These are phyloP conservation scores for Phallusia fumigata DNA, from an alignment of 23 tunicate genomes.

Conservation along the genomic window DNA sequence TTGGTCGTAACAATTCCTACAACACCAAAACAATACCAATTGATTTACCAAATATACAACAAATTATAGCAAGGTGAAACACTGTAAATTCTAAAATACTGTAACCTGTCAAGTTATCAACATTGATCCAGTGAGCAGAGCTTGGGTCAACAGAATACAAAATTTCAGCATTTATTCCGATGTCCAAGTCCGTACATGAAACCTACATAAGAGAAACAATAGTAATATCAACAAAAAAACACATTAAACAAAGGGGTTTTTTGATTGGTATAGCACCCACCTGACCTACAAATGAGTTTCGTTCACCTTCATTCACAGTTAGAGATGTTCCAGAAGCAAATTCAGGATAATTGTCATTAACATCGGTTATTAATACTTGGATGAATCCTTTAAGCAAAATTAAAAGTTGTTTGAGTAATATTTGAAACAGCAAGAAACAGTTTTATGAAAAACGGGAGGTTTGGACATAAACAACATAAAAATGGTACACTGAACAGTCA, in stretches of 20 bases:
- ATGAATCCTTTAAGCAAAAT: not conserved
- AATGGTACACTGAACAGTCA: too few species aligned
- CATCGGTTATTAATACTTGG: conserved; percentile 17
- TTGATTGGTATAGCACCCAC: too few species aligned
- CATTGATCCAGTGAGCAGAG: not conserved
- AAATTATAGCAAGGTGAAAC: too few species aligned
- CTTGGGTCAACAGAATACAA: not conserved
- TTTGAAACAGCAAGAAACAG: too few species aligned
- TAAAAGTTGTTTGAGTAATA: too few species aligned
- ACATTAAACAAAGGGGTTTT: not conserved
- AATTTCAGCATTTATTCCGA: not conserved
- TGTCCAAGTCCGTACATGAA: not conserved
- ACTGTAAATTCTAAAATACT: too few species aligned
- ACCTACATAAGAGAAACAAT: not conserved
- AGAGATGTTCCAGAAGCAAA: conserved; percentile 12
- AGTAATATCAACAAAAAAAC: not conserved
- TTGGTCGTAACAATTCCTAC: conserved; percentile 14
- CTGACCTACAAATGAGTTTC: conserved; percentile 22
- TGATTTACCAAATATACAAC: too few species aligned
- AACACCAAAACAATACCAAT: too few species aligned
- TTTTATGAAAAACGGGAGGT: too few species aligned
- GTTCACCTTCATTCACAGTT: conserved; percentile 17
- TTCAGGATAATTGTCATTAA: conserved; percentile 64
- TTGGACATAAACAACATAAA: too few species aligned
- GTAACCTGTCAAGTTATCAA: not conserved